Base-by-base conservation (phyloP, 2,797 vertebrate genomes). In the Eurystomus glaucurus region DNA sequence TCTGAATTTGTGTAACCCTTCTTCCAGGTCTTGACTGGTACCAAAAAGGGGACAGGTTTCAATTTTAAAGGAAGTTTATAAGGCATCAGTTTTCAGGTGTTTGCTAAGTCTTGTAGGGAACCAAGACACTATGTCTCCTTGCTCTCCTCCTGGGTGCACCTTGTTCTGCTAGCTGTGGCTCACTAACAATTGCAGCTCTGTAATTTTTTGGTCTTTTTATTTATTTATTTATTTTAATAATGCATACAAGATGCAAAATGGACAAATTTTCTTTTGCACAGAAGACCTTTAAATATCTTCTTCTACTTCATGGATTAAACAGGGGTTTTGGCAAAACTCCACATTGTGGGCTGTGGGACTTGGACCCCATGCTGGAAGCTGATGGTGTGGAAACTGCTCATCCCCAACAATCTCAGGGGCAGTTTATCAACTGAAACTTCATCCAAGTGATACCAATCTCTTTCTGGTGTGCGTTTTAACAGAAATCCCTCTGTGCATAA, bases 401-500 rank as follows among this genome's bases (percentile, higher is more conserved):
- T 7, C 9, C 15, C 43, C 69, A 48, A 35, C 21, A 64, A 0
- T 0, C 4, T 75, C 6, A 21, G 60, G 26, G 58, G 10, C 60
- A 71, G 21, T 71, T 37, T 68, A 8, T 48, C 26, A 48, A 22
- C 43, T 77, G 43, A 84, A 15, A 31, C 18, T 29, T 89, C 39
- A 22, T 5, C 21, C 52, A 81, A 13, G 39, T 78, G 69, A n/a
- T 54, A 68, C 43, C 39, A 48, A 19, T 20, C 28, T 31, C n/a
- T 64, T 62, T 86, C 6, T 66, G 41, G 10, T 57, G 19, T 57
- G 29, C 25, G 26, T 21, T 62, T 45, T 35, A 61, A 50, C 28
- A 85, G 52, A 61, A 52, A 79, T 43, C 29, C 7, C 29, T 54
- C 35, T 61, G 26, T 76, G 18, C n/a, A 45, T 51, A 76, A 76